These are phyloP conservation scores for Drosophila melanocephala DNA, from an alignment of 2,888 invertebrate genomes.

Conservation along the genomic window DNA sequence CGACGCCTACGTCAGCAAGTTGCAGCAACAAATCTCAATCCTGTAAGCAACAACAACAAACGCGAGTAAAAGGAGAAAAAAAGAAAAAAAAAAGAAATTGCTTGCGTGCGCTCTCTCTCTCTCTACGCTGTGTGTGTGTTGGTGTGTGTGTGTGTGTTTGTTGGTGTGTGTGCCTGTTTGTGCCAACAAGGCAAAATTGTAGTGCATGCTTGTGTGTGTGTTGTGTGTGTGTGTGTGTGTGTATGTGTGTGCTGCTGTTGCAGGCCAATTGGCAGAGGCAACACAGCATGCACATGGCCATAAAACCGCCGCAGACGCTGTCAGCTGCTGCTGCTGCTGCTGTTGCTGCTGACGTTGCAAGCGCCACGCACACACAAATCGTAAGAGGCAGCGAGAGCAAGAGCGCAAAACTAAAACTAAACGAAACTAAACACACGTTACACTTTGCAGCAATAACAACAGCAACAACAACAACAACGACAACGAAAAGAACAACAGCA, in stretches of 20 bases:
- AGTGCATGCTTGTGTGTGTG: conserved; percentile 8
- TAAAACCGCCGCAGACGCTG: conserved; percentile 4
- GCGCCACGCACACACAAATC: conserved; percentile 43
- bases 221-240: conserved; percentile 16
- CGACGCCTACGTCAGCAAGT: conserved; percentile 64
- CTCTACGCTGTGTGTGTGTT: conserved; percentile 21
- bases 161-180: conserved; percentile 34
- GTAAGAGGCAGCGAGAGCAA: neutral
- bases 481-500: conserved; percentile 12
- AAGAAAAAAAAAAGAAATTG: conserved; percentile 61
- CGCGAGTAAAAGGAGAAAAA: conserved; percentile 42
- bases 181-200: conserved; percentile 74
- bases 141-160: conserved; percentile 24
- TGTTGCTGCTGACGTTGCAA: conserved; percentile 59
- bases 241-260: conserved; percentile 32
- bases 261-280: conserved; percentile 43
- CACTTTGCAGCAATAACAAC: conserved; percentile 42
- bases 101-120: conserved; percentile 46
- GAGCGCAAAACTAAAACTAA: neutral
- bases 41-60: conserved; percentile 65
- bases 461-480: conserved; percentile 16
- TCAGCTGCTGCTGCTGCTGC: conserved; percentile 49
- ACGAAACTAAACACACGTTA: conserved; percentile 24
- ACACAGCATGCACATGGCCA: conserved; percentile 50
- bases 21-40: conserved; percentile 59